Conservation (phyloP, 1,140 invertebrate species). For the Epicauta chinensis region DNA sequence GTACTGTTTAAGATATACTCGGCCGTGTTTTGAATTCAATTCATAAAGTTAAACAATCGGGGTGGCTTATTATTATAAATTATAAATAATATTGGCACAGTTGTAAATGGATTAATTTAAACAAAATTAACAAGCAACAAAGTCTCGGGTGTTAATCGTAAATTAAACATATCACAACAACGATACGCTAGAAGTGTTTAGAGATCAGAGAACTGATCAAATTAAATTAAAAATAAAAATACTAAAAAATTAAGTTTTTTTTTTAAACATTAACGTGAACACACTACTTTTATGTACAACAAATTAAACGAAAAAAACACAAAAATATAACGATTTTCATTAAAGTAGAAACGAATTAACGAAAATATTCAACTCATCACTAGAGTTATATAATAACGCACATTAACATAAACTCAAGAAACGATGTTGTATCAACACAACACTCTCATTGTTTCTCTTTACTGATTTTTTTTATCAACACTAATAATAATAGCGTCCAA, state of each 20-base stretch:
- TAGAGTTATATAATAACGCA: constrained; percentile 1
- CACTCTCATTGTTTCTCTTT: background rate
- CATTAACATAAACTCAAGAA: background rate
- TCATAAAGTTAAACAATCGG: too few relatives aligned
- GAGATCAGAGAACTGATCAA: constrained; percentile 33
- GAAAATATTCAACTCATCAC: constrained; percentile 9
- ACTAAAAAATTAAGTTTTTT: constrained; percentile 33
- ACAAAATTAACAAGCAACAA: constrained; percentile 15
- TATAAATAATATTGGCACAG: constrained; percentile 2
- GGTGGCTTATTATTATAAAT: too few relatives aligned
- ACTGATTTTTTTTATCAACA: background rate
- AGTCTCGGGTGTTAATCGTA: constrained; percentile 25
- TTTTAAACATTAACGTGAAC: constrained; percentile 38
- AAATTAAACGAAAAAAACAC: constrained; percentile 33
- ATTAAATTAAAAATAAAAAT: constrained; percentile 28
- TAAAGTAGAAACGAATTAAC: constrained; percentile 16
- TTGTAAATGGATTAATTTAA: background rate
- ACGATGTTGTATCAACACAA: constrained; percentile 2
- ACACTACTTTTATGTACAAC: constrained; percentile 39
- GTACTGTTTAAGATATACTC: constrained; percentile 40
- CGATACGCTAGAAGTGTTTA: constrained; percentile 34
- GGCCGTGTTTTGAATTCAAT: constrained; percentile 27
- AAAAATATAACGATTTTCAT: constrained; percentile 29
- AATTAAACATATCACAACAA: constrained; percentile 41
- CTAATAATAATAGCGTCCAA: too few relatives aligned